Evolutionary conservation across 2,888 invertebrate genomes (phyloP), one percentile per base, ranked within the genome.

Genomic region (Dorcus parallelipipedus): DNA sequence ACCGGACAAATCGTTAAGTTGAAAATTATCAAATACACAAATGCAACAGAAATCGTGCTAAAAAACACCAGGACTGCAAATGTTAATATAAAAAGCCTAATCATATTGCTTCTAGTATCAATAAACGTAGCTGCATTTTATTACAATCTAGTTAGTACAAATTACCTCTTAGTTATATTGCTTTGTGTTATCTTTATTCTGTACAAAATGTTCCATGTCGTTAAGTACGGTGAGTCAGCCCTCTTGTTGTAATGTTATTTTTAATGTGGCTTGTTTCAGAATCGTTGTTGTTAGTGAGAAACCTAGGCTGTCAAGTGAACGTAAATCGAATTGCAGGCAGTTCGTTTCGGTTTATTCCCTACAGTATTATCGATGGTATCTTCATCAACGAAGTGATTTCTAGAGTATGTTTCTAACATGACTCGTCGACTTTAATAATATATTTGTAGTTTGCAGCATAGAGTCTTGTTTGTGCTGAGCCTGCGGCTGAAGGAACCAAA

Each of bases 351-450:
- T 79, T 78, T 57, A 69, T 80, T 14, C 73, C 79, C 9, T 69
- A 72, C 9, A 67, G 72, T 0, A 63, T 71, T 54, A 70, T 80
- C 7, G 68, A 78, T 39, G 78, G 79, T 59, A 64, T 79, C 9
- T 75, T 79, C 1, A 76, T 80, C 9, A 80, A 80, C 56, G 80
- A 80, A 73, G 79, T 80, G 1, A 74, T 80, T 23, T 75, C 76
- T 49, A 70, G 78, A 71, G 80, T 80, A 69, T 60, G 71, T 63
- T 45, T 9, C 26, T 14, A 33, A 56, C 23, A 9, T 49, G 42
- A 55, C 58, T 42, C 38, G 41, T 52, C 49, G 47, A 50, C 33
- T 56, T 17, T 55, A 43, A 38, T 33, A 38, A 43, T 50, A 0
- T 51, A 38, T 42, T 54, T 49, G 14, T 54, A 3, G 33, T 33